phyloP scores from a whole-genome alignment of 2,888 invertebrate genomes.

The Leuctra nigra region DNA sequence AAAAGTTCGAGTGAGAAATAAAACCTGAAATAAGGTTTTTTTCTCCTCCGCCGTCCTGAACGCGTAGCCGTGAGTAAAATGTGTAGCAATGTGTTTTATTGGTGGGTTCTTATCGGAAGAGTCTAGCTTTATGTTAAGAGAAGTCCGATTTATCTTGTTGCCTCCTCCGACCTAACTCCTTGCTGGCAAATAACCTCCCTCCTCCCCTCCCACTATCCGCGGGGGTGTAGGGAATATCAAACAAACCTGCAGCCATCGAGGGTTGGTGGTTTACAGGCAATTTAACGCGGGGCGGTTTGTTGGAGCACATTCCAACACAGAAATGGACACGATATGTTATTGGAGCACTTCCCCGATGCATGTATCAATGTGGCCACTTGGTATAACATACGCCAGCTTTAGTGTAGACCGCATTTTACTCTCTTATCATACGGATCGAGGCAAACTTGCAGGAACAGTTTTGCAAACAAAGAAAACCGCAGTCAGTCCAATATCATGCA shows the following conservation, averaged over 20 bases:
- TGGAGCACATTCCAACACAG: not conserved
- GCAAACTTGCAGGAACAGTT: not conserved
- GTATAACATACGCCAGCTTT: not conserved
- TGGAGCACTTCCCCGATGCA: not conserved
- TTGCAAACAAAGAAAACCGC: too few species aligned
- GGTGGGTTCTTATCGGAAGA: not conserved
- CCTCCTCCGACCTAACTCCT: not conserved
- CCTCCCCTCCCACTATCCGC: not conserved
- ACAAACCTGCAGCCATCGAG: not conserved
- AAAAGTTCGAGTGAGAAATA: too few species aligned
- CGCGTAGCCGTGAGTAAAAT: not conserved
- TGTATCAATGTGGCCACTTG: not conserved
- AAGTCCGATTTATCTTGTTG: conserved; percentile 4
- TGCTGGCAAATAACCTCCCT: not conserved
- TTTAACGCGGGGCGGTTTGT: not conserved
- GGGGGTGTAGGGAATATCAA: not conserved
- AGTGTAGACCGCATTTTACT: not conserved
- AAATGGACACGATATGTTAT: conserved; percentile 7
- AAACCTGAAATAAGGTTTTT: not conserved
- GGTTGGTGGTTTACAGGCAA: conserved; percentile 8
- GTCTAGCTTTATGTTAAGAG: conserved; percentile 10
- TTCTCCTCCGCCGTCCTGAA: not conserved
- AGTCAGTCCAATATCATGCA: too few species aligned
- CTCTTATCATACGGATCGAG: not conserved
- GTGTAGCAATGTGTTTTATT: not conserved